These are phyloP conservation scores for Drosophila mayri DNA, from an alignment of 1,140 invertebrate species.

Conservation along the genomic window DNA sequence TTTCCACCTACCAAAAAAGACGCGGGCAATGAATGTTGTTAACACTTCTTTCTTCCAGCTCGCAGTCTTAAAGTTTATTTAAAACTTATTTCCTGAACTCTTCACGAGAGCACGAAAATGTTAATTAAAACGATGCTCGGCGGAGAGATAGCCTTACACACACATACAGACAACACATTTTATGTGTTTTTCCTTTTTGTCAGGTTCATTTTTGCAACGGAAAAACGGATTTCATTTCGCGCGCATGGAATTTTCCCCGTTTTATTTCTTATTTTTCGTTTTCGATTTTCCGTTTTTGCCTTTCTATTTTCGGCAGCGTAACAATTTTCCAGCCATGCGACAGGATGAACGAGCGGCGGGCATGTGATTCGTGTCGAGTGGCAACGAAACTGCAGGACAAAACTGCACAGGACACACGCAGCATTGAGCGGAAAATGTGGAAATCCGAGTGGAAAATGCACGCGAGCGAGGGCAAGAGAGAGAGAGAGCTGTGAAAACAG, in stretches of 20 bases:
- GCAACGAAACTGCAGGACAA: slow-evolving; percentile 52
- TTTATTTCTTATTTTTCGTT: slow-evolving; percentile 4
- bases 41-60: slow-evolving; percentile 16
- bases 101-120: slow-evolving; percentile 51
- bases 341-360: slow-evolving; percentile 64
- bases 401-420: slow-evolving; percentile 56
- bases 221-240: slow-evolving; percentile 47
- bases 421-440: slow-evolving; percentile 12
- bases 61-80: slow-evolving; percentile 59
- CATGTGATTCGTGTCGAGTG: slow-evolving; percentile 69
- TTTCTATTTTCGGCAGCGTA: slow-evolving; percentile 13
- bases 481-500: slow-evolving; percentile 5
- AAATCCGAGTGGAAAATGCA: slow-evolving; percentile 37
- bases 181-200: slow-evolving; percentile 24
- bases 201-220: slow-evolving; percentile 29
- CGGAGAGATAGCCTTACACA: slow-evolving; percentile 7
- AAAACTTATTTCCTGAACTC: slow-evolving; percentile 60
- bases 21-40: slow-evolving; percentile 6
- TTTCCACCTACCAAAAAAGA: slow-evolving; percentile 47
- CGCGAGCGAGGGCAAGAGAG: not conserved
- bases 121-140: slow-evolving; percentile 67
- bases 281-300: slow-evolving; percentile 10
- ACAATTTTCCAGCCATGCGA: slow-evolving; percentile 53
- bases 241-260: slow-evolving; percentile 20
- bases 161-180: not conserved